Evolutionary conservation across 2,113 vertebrate species (phyloP).

Genomic region (Mohoua ochrocephala): DNA sequence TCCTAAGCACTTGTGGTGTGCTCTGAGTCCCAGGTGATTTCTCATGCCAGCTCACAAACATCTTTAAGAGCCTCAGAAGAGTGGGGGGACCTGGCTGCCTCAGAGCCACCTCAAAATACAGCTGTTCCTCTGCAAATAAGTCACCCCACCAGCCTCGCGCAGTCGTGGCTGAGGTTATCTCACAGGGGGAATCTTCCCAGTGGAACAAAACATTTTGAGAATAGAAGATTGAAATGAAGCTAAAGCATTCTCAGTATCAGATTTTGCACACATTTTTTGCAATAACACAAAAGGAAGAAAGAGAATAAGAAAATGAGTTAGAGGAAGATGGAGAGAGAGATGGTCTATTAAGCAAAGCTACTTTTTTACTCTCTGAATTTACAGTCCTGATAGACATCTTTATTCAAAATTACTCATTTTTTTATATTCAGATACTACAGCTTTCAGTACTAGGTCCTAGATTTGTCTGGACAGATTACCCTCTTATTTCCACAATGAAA

Average conservation of each 20-base stretch:
- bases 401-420: conserved; percentile 37
- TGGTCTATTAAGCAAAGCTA: conserved; percentile 16
- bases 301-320: conserved; percentile 42
- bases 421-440: conserved; percentile 25
- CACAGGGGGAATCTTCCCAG: background rate
- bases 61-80: background rate
- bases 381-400: conserved; percentile 45
- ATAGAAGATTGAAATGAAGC: conserved; percentile 11
- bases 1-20: conserved; percentile 7
- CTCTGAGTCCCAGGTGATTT: background rate
- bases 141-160: background rate
- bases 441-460: conserved; percentile 19
- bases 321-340: conserved; percentile 16
- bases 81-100: background rate
- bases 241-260: background rate
- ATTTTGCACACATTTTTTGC: background rate
- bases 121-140: background rate
- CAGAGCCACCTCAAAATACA: background rate
- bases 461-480: conserved; percentile 53
- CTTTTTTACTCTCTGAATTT: conserved; percentile 19
- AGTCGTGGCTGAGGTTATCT: background rate
- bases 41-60: background rate
- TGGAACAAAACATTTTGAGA: conserved; percentile 16
- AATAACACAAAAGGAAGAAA: conserved; percentile 1
- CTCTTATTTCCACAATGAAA: conserved; percentile 40